These are phyloP conservation scores for Tipula lateralis DNA, from an alignment of 2,888 invertebrate species.

Conservation along the genomic window DNA sequence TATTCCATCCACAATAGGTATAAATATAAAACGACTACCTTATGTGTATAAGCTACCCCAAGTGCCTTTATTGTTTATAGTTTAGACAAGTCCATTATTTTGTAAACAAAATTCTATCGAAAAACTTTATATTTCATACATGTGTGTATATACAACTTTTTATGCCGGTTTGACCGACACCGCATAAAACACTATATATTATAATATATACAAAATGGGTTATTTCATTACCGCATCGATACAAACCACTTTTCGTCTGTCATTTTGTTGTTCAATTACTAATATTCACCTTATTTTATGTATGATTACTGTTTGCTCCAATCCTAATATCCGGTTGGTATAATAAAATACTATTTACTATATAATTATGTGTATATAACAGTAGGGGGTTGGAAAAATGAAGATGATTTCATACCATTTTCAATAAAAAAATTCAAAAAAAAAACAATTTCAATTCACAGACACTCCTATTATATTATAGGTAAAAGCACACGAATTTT, in stretches of 20 bases:
- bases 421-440: not conserved
- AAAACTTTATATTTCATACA: not conserved
- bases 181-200: not conserved
- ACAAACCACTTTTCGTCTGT: not conserved
- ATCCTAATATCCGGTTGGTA: constrained; percentile 11
- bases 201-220: not conserved
- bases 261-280: not conserved
- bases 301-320: not conserved
- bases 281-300: not conserved
- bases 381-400: not conserved
- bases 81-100: not conserved
- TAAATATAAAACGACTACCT: not conserved
- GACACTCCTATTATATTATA: not conserved
- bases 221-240: constrained; percentile 4
- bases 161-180: not conserved
- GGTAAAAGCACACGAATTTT: not conserved
- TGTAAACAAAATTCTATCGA: not conserved
- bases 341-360: not conserved
- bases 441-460: not conserved
- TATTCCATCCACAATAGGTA: not conserved
- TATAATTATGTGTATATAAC: not conserved
- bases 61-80: not conserved
- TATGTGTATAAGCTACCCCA: not conserved
- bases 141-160: not conserved
- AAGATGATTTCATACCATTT: constrained; percentile 1